Percentiles rank a stretch among this genome's conserved stretches.
Conservation (phyloP, 2,797 vertebrate species). For the Spatula clypeata region DNA sequence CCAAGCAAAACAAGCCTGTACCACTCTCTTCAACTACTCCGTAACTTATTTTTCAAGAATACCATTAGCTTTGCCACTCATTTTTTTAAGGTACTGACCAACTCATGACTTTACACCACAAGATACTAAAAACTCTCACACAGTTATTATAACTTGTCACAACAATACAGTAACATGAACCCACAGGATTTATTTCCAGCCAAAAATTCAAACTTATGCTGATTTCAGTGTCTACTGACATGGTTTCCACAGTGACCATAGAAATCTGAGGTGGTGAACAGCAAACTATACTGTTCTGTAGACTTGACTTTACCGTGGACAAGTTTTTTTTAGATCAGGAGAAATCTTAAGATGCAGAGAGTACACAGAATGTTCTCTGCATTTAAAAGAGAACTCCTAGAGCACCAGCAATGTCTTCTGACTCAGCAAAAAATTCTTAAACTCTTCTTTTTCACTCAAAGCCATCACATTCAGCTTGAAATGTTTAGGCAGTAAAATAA, state of each 20-base stretch:
- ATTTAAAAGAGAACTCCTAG: background rate
- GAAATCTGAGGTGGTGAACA: background rate
- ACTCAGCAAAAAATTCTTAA: background rate
- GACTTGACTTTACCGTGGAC: background rate
- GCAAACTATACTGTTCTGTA: background rate
- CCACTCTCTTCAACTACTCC: background rate
- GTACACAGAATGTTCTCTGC: background rate
- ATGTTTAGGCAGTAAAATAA: background rate
- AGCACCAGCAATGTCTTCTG: background rate
- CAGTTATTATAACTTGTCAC: background rate
- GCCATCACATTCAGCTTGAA: background rate
- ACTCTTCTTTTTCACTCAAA: background rate
- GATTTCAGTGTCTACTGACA: background rate
- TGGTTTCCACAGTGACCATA: background rate
- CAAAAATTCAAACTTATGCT: background rate
- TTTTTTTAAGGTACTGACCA: background rate
- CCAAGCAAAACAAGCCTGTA: fast-evolving
- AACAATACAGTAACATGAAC: background rate
- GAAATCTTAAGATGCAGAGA: background rate
- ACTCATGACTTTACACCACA: background rate
- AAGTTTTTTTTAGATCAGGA: background rate
- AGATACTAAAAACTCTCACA: background rate
- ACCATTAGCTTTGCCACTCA: background rate
- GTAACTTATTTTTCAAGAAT: background rate
- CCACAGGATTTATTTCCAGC: background rate